Evolutionary conservation across 2,797 vertebrate species (phyloP), one percentile per base, ranked within the genome.

Genomic region (Rhynchotus rufescens): DNA sequence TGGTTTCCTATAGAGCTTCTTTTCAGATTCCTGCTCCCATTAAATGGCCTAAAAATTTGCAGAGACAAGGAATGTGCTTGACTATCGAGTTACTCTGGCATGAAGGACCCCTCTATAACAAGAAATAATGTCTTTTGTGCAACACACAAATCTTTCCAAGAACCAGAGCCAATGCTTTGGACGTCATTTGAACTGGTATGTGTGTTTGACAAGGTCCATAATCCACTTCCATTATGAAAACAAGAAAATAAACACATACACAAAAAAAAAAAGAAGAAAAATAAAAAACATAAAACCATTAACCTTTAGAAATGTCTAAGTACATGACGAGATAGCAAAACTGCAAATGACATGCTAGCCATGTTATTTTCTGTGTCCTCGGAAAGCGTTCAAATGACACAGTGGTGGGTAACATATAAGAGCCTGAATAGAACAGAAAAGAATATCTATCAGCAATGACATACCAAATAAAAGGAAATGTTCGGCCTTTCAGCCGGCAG

Each of bases 401-500:
- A 76, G 54, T 15, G 22, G 32, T 72, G 12, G 13, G 28, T 51
- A 64, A 17, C 42, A 54, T 62, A 30, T 36, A 51, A 42, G 30
- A 75, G 23, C 23, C 66, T 73, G 34, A 75, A 75, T 1, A 84
- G 38, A 69, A 45, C 36, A 61, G 83, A 45, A 52, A 67, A 64
- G 2, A 67, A 21, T 57, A 74, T 51, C 52, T 84, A 52, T 66
- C 80, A 85, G 45, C 12, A 82, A 84, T 60, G 10, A 20, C 45
- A 88, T 22, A 30, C 21, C 62, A 90, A 93, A 67, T 26, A 66
- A 76, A 92, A 78, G 59, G 42, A 85, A 79, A 89, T 60, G 15
- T 38, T 25, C 26, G 23, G 30, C 47, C 52, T 89, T 77, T 80
- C 44, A 86, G 8, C 17, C 21, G 45, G n/a, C 26, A 60, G 42